These are phyloP conservation scores for Numenius arquata DNA, from an alignment of 2,113 vertebrate genomes.

Conservation along the genomic window DNA sequence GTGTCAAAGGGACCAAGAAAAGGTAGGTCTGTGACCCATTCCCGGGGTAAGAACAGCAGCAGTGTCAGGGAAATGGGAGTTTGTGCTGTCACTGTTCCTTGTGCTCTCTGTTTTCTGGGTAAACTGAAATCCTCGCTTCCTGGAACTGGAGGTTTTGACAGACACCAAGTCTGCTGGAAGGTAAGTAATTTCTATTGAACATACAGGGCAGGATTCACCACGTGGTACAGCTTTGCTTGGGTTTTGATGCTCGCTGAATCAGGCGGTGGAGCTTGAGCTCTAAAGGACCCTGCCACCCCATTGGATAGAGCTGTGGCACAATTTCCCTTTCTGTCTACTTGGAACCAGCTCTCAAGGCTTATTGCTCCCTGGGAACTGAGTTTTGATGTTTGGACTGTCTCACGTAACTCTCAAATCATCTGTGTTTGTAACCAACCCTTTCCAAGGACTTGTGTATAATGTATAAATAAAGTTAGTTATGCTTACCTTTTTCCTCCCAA, in stretches of 20 bases:
- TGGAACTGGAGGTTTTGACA: neutral
- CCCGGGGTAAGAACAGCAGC: neutral
- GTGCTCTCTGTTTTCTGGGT: neutral
- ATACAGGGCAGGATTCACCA: neutral
- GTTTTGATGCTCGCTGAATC: neutral
- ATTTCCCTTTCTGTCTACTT: neutral
- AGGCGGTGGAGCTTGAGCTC: neutral
- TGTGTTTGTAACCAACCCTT: neutral
- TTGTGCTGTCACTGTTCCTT: neutral
- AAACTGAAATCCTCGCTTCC: neutral
- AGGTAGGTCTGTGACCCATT: neutral
- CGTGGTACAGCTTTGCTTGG: neutral
- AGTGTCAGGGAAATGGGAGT: neutral
- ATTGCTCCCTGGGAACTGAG: neutral
- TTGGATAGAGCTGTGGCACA: neutral
- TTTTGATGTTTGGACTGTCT: neutral
- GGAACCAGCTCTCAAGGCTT: neutral
- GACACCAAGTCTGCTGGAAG: neutral
- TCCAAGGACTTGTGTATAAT: neutral
- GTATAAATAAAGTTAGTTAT: neutral
- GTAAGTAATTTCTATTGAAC: neutral
- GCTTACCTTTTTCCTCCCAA: neutral
- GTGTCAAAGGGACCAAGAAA: neutral
- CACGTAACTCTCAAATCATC: neutral
- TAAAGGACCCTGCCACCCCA: neutral